Evolutionary conservation across 2,113 vertebrate genomes (phyloP), one percentile per base, ranked within the genome.

Genomic region (Elephas maximus): DNA sequence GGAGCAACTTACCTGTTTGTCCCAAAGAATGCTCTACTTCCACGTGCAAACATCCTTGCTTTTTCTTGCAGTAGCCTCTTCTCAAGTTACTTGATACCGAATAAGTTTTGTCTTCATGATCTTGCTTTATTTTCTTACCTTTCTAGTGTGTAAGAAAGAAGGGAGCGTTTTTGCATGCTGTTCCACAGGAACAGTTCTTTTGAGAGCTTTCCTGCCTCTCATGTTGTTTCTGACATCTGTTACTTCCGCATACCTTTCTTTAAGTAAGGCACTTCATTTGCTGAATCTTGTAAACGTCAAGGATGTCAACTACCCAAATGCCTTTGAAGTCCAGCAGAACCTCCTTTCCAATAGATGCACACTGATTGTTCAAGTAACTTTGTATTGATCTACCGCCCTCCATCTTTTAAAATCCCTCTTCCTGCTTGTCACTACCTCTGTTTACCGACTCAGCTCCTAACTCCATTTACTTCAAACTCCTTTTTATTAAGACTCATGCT

Each of bases 331-430:
- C 88, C 44, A 10, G 67, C 41, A 93, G 53, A 94, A 90, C 14
- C 80, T 79, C n/a, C 30, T 80, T 95, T 85, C n/a, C 48, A 51
- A 33, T 24, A 51, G 12, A 69, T 89, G 86, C 41, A 88, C 41
- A 28, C 81, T 95, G 82, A 90, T 94, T 96, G 37, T 87, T 92
- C 93, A 88, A 5, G 51, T 94, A 69, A 87, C 65, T 79, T 94
- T 93, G 11, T 37, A 96, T 97, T 96, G 94, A 98, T 98, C 71
- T 95, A 67, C 94, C 90, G 95, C 91, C 60, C 14, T 57, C 20
- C 28, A n/a, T 44, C 62, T 93, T 94, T 92, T 53, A 82, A 86
- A 65, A 60, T 44, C 18, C 53, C 28, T 89, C 11, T 28, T 92
- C 63, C 63, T 67, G 65, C n/a, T 88, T 74, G 83, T 93, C 30